Base-by-base conservation (phyloP, 2,113 vertebrate genomes). In the Rhea pennata region DNA sequence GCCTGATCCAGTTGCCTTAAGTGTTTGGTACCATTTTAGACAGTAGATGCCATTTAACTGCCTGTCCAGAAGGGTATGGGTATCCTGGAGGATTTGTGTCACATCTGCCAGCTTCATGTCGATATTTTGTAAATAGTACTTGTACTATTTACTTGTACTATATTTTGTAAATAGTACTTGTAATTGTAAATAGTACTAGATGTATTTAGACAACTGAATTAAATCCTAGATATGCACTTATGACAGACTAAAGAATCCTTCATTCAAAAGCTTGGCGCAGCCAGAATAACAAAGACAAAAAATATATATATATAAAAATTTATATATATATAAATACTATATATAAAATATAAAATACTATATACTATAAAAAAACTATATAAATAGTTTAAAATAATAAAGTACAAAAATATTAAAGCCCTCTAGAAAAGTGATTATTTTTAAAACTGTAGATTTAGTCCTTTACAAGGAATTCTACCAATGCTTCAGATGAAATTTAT, bases 321-420 rank as follows among this genome's bases (percentile, higher is more conserved):
- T 36, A 36, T 36, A 36, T 36, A 36, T 36, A 36, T 36, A 36
- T 36, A 93, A 95, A n/a, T n/a, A n/a, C n/a, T n/a, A n/a, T n/a
- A n/a, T n/a, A n/a, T n/a, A n/a, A n/a, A n/a, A n/a, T n/a, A n/a
- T n/a, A n/a, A n/a, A n/a, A n/a, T n/a, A n/a, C n/a, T n/a, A n/a
- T n/a, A n/a, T n/a, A n/a, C n/a, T n/a, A n/a, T n/a, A 77, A 66
- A 26, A 46, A 83, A 76, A 13, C 69, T 40, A 93, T 80, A 69
- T 2, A 92, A 69, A 83, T 12, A 4, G 8, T 24, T 85, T 87
- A 86, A 94, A 95, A 90, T 87, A 90, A 95, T 31, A 91, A 94
- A 86, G 3, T 42, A 9, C 16, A 95, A 90, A 40, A 89, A 29
- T 39, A 93, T 17, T 86, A 66, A 95, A 89, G 33, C 8, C n/a